These are phyloP conservation scores for Harlomillsia oculata DNA, from an alignment of 1,140 invertebrate genomes.

Conservation along the genomic window DNA sequence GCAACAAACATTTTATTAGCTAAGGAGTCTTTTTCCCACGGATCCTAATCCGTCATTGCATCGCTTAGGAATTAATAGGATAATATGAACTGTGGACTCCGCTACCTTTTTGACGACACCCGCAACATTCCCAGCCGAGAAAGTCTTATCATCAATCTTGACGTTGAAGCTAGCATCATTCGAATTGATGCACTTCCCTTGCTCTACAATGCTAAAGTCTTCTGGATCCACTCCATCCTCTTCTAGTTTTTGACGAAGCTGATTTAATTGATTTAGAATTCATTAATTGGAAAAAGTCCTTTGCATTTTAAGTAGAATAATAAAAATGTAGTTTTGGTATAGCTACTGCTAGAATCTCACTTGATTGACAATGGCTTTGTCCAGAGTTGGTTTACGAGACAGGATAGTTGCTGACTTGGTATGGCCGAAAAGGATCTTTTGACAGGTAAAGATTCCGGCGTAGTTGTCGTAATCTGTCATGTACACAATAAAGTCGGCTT, in stretches of 20 bases:
- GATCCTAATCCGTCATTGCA: background rate
- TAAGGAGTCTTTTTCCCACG: background rate
- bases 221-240: constrained; percentile 58
- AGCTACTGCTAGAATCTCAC: constrained; percentile 39
- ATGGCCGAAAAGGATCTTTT: constrained; percentile 61
- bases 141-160: constrained; percentile 62
- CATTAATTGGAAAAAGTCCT: too few species aligned
- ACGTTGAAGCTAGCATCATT: constrained; percentile 54
- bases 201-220: constrained; percentile 62
- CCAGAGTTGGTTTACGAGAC: constrained; percentile 56
- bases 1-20: background rate
- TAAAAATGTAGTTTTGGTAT: constrained; percentile 2
- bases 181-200: constrained; percentile 52
- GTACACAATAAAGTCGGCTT: constrained; percentile 61
- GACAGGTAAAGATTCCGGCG: constrained; percentile 68
- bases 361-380: constrained; percentile 57
- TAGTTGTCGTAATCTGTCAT: constrained; percentile 64
- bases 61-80: background rate
- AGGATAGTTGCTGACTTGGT: constrained; percentile 66
- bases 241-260: constrained; percentile 53
- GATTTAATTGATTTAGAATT: constrained; percentile 10
- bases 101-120: constrained; percentile 53
- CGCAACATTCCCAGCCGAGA: constrained; percentile 59
- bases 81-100: background rate
- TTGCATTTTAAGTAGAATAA: background rate